Conservation (phyloP, 1,140 invertebrate genomes). For the Manduca sexta region DNA sequence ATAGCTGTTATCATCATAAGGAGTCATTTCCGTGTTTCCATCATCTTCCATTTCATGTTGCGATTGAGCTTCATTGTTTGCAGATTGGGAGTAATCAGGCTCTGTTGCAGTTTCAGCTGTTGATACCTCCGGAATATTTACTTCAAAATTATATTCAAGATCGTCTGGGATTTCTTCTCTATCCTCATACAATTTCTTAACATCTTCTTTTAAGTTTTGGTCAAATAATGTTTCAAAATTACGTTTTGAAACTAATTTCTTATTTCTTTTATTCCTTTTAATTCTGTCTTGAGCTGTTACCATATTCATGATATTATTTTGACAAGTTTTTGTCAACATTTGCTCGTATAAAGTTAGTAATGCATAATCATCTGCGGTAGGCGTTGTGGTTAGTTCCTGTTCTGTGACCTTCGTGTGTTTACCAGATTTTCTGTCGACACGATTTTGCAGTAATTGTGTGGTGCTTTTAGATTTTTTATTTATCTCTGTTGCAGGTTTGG, state of each 20-base stretch:
- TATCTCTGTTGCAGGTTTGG: not conserved
- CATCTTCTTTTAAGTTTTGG: slow-evolving; percentile 16
- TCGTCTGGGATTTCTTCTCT: slow-evolving; percentile 11
- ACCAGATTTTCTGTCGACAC: not conserved
- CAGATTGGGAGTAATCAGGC: slow-evolving; percentile 3
- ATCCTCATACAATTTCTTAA: slow-evolving; percentile 17
- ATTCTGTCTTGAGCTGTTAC: slow-evolving; percentile 16
- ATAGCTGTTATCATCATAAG: slow-evolving; percentile 25
- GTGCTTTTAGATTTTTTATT: not conserved
- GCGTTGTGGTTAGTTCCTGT: slow-evolving; percentile 1
- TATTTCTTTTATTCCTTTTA: slow-evolving; percentile 1
- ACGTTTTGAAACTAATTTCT: slow-evolving; percentile 15
- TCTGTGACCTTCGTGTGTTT: not conserved
- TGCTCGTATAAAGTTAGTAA: slow-evolving; percentile 45
- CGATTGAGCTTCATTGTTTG: not conserved
- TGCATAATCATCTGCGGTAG: slow-evolving; percentile 33
- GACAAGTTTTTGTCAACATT: slow-evolving; percentile 34
- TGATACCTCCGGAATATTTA: not conserved
- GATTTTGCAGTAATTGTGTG: not conserved
- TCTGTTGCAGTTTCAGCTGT: not conserved
- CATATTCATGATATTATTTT: slow-evolving; percentile 31
- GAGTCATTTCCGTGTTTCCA: not conserved
- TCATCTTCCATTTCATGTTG: slow-evolving; percentile 2
- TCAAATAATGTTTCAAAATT: slow-evolving; percentile 16
- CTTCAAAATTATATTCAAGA: not conserved